Evolutionary conservation across 2,888 invertebrate species (phyloP).

Genomic region (Cremastinae sp.): DNA sequence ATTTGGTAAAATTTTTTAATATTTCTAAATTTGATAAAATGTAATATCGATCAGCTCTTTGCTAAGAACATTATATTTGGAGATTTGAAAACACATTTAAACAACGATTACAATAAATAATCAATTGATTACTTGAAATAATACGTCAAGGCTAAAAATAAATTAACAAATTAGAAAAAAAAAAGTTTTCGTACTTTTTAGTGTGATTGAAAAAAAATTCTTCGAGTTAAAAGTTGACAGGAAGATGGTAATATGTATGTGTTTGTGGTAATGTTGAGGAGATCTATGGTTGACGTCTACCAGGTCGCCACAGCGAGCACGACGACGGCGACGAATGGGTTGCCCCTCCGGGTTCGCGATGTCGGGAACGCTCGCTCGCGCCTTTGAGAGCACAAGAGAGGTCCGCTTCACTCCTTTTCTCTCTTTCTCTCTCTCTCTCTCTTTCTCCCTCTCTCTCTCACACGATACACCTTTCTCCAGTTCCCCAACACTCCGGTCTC

Average conservation of each 20-base stretch:
- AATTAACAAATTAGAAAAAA: too few species aligned
- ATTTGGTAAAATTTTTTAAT: too few species aligned
- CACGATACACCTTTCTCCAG: conserved; percentile 74
- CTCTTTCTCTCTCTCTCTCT: conserved; percentile 26
- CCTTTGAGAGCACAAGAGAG: conserved; percentile 49
- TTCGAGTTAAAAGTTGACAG: neutral
- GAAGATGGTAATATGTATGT: neutral
- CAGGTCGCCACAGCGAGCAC: conserved; percentile 43
- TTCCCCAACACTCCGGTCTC: conserved; percentile 70
- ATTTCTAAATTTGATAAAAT: too few species aligned
- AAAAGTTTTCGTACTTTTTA: too few species aligned
- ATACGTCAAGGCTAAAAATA: too few species aligned
- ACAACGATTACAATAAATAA: too few species aligned
- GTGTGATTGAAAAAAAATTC: too few species aligned
- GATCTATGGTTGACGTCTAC: conserved; percentile 3
- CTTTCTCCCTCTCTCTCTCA: conserved; percentile 42
- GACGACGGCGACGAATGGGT: conserved; percentile 40
- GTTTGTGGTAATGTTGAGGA: too few species aligned
- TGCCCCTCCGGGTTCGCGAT: conserved; percentile 19
- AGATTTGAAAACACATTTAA: too few species aligned
- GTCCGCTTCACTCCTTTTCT: conserved; percentile 35
- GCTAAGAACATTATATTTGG: too few species aligned
- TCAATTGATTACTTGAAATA: too few species aligned
- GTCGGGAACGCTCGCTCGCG: conserved; percentile 39
- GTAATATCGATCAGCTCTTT: too few species aligned